These are phyloP conservation scores for Pomatostomus ruficeps DNA, from an alignment of 2,113 vertebrate genomes.

Conservation along the genomic window DNA sequence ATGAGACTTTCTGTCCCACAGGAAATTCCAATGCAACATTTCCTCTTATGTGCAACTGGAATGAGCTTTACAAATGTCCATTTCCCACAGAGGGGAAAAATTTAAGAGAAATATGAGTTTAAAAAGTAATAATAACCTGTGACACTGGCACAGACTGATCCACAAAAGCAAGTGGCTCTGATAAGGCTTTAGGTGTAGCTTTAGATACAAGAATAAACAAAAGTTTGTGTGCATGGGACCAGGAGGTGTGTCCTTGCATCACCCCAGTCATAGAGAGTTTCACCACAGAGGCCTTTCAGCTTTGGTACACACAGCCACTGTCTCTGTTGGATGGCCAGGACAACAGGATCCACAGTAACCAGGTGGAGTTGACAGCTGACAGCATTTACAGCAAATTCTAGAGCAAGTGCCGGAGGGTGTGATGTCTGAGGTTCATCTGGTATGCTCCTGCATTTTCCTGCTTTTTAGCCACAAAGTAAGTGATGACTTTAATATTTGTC, in stretches of 20 bases:
- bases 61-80: neutral
- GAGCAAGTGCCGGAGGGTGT: neutral
- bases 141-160: neutral
- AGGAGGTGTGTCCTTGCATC: neutral
- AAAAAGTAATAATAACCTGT: neutral
- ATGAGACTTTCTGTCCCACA: neutral
- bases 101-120: neutral
- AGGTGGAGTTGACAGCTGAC: neutral
- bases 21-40: neutral
- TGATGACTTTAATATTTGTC: constrained; percentile 42
- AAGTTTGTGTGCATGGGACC: neutral
- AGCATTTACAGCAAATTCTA: neutral
- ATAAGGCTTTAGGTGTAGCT: neutral
- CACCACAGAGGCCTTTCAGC: neutral
- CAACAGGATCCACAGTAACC: neutral
- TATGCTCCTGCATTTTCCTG: constrained; percentile 4
- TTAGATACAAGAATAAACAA: neutral
- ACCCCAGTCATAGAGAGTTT: neutral
- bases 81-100: neutral
- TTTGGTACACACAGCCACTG: neutral
- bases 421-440: neutral
- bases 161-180: neutral
- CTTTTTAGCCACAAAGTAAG: constrained; percentile 7
- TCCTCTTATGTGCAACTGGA: neutral
- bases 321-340: neutral